Evolutionary conservation across 2,113 vertebrate genomes (phyloP).

Genomic region (Mobula birostris): DNA sequence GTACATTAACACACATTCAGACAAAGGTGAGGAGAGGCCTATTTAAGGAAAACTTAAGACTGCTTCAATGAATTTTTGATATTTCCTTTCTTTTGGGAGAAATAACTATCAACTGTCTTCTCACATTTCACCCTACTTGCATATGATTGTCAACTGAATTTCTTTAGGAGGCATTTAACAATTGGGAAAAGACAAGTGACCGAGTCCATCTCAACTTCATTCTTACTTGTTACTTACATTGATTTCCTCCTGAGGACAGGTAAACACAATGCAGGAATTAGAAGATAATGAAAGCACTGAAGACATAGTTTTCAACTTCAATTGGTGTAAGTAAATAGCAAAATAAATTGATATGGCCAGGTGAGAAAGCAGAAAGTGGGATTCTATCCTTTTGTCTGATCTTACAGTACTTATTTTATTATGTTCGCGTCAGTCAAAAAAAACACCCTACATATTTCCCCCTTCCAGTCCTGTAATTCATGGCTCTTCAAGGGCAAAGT

Average conservation of each 20-base stretch:
- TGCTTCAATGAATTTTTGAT: background rate
- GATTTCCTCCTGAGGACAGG: background rate
- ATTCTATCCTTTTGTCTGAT: no score
- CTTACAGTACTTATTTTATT: no score
- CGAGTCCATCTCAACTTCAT: background rate
- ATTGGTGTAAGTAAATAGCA: background rate
- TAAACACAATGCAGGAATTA: background rate
- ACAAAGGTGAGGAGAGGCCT: background rate
- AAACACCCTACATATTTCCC: no score
- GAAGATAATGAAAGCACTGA: background rate
- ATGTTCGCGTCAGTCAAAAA: no score
- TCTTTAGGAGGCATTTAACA: background rate
- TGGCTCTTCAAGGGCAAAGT: no score
- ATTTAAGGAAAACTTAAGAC: background rate
- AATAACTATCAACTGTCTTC: background rate
- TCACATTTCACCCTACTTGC: background rate
- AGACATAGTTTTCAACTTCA: background rate
- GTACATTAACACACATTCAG: background rate
- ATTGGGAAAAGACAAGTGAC: background rate
- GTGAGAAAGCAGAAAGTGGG: no score
- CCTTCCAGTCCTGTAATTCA: no score
- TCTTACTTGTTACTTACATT: background rate
- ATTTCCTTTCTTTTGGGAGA: background rate
- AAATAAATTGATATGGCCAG: no score
- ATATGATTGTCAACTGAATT: background rate